Evolutionary conservation across 2,797 vertebrate species (phyloP).

Genomic region (Momotus momota): DNA sequence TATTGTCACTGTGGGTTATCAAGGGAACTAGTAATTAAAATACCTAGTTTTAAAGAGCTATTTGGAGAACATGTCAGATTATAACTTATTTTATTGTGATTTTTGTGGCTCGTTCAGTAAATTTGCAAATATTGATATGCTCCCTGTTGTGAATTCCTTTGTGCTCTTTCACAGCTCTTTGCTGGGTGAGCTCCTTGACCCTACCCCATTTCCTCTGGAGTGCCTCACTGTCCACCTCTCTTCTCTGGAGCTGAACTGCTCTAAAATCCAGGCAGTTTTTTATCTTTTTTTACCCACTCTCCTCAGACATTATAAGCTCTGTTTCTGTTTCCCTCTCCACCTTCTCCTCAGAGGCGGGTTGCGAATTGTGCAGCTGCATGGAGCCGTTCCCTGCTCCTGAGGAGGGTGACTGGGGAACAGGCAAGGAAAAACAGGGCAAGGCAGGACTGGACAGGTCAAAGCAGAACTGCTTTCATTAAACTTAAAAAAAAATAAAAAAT

Average conservation of each 20-base stretch:
- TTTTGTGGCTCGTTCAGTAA: neutral
- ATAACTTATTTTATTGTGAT: neutral
- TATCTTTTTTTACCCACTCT: neutral
- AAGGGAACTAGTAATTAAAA: neutral
- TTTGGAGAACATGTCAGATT: neutral
- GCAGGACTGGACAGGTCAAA: constrained; percentile 37
- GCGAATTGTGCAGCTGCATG: fast-evolving
- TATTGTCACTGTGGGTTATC: neutral
- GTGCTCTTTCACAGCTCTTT: neutral
- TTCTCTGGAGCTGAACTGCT: neutral
- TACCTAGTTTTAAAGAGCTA: neutral
- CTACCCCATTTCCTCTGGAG: neutral
- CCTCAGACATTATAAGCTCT: neutral
- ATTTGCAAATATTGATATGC: neutral
- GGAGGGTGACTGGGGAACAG: neutral
- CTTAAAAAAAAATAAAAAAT: neutral
- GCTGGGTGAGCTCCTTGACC: neutral
- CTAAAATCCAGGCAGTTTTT: neutral
- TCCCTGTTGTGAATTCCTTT: neutral
- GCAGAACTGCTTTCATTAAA: constrained; percentile 20
- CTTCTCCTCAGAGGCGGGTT: fast-evolving
- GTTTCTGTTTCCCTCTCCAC: neutral
- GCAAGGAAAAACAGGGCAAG: neutral
- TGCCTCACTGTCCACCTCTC: neutral
- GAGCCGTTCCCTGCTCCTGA: neutral